Evolutionary conservation across 2,113 vertebrate species (phyloP).

Genomic region (Xiphophorus maculatus): DNA sequence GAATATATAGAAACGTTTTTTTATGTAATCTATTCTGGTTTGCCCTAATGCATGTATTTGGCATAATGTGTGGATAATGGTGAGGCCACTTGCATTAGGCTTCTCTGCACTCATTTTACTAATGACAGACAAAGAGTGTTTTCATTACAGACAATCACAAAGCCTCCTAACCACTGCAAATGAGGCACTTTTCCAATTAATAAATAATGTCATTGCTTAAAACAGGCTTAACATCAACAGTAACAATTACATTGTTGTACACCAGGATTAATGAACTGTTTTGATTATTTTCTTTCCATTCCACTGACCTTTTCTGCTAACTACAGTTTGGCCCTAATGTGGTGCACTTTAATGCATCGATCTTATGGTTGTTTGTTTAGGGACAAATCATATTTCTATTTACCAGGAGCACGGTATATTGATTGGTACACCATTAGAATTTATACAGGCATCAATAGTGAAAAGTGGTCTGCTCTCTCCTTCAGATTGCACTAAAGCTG

Average conservation of each 20-base stretch:
- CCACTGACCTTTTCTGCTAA: constrained; percentile 50
- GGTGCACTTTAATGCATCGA: constrained; percentile 55
- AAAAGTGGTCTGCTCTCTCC: background rate
- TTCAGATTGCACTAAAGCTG: background rate
- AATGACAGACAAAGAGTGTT: constrained; percentile 57
- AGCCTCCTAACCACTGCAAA: constrained; percentile 56
- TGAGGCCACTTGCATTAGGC: constrained; percentile 53
- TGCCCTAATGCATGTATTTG: constrained; percentile 6
- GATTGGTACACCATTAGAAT: constrained; percentile 69
- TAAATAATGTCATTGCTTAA: constrained; percentile 59
- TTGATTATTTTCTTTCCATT: constrained; percentile 54
- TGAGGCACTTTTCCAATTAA: constrained; percentile 65
- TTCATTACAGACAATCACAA: constrained; percentile 61
- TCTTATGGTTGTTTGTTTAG: constrained; percentile 61
- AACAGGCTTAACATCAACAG: constrained; percentile 40
- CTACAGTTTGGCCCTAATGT: constrained; percentile 30
- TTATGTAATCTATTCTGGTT: background rate
- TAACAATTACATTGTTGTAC: constrained; percentile 40
- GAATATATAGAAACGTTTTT: background rate
- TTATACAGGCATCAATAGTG: constrained; percentile 22
- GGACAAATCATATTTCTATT: constrained; percentile 65
- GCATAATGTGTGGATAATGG: constrained; percentile 48
- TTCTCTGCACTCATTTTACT: constrained; percentile 51
- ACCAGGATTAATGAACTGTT: constrained; percentile 42
- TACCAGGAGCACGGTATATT: constrained; percentile 63